Evolutionary conservation across 92 coral and sea anemone species (phyloP), one percentile per base, ranked within the genome.

Genomic region (Scolanthus callimorphus): DNA sequence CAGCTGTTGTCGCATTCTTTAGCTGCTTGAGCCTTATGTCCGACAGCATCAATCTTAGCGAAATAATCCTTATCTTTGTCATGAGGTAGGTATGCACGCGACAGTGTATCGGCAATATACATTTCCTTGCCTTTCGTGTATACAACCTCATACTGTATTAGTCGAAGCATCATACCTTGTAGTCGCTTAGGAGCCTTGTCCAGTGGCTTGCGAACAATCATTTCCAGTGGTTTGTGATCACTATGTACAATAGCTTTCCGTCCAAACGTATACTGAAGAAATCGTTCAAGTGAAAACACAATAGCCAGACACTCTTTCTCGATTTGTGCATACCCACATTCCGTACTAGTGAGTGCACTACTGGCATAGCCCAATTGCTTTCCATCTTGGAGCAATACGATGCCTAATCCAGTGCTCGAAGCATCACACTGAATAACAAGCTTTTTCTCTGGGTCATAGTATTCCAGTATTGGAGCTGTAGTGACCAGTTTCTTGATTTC

Each of bases 401-500:
- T n/a, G n/a, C n/a, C n/a, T n/a, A n/a, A n/a, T n/a, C n/a, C n/a
- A 46, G 53, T 47, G 28, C 64, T 59, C 1, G 87, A 85, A 3
- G 80, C 84, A 26, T 74, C 83, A 30, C 83, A 77, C 64, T 80
- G 83, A 17, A 79, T 73, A 11, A 56, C 73, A 6, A 73, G 69
- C 37, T 77, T 72, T 55, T 63, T 67, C 0, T 31, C 34, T 26
- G 62, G 62, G 54, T 79, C 75, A 45, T 62, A 85, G 37, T 65
- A 69, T 11, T 48, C 28, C 19, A 78, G 74, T 0, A 80, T 63
- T 30, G 77, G 86, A 31, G 74, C 62, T 20, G 71, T 2, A 77
- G n/a, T n/a, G n/a, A n/a, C n/a, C n/a, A n/a, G n/a, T n/a, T n/a
- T n/a, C n/a, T n/a, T n/a, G n/a, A n/a, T 43, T 20, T 44, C 34